Evolutionary conservation across 1,140 invertebrate species (phyloP).

Genomic region (Drosophila nikananu): DNA sequence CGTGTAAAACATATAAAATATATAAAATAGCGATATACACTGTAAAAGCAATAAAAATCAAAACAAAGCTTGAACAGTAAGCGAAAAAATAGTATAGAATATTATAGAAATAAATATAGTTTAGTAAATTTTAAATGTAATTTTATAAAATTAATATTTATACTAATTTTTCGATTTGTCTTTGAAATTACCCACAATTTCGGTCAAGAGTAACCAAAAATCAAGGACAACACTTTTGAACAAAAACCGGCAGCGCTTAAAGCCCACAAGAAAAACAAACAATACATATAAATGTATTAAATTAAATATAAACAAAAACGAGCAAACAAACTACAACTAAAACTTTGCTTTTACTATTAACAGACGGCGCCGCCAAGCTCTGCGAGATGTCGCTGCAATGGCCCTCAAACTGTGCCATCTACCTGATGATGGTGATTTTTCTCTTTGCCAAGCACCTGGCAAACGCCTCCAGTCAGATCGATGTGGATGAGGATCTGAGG

Average conservation of each 20-base stretch:
- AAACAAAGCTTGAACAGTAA: background rate
- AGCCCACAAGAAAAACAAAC: conserved; percentile 7
- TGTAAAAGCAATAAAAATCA: background rate
- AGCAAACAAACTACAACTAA: conserved; percentile 14
- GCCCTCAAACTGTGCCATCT: conserved; percentile 49
- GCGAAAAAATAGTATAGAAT: no score
- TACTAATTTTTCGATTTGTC: background rate
- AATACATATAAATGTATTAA: conserved; percentile 3
- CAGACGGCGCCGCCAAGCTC: conserved; percentile 14
- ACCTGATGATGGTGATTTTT: conserved; percentile 1
- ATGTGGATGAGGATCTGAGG: conserved; percentile 69
- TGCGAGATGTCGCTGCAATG: conserved; percentile 50
- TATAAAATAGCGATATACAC: no score
- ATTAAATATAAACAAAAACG: conserved; percentile 23
- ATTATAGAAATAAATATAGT: no score
- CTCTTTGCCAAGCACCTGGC: conserved; percentile 23
- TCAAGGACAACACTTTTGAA: conserved; percentile 16
- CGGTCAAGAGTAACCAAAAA: conserved; percentile 3
- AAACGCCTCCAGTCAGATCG: conserved; percentile 55
- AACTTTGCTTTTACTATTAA: conserved; percentile 45
- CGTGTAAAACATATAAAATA: background rate
- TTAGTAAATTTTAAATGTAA: no score
- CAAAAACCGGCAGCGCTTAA: conserved; percentile 23
- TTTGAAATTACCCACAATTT: background rate
- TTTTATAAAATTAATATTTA: background rate